These are phyloP conservation scores for Sigmodon hispidus DNA, from an alignment of 2,113 vertebrate genomes.

Conservation along the genomic window DNA sequence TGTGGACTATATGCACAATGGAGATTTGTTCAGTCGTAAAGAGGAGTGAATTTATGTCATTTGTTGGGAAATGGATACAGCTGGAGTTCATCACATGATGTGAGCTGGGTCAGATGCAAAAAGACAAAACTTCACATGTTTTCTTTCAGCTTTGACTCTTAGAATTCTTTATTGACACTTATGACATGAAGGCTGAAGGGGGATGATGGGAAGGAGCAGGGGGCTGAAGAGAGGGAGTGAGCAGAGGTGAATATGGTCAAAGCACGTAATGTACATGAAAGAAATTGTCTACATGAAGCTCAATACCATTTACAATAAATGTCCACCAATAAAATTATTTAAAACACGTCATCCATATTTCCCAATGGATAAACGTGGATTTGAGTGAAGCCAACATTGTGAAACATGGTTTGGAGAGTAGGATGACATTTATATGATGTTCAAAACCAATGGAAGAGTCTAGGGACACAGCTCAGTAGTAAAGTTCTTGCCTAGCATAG, in stretches of 20 bases:
- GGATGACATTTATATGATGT: background rate
- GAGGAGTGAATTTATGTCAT: background rate
- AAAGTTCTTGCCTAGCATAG: background rate
- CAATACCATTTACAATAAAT: background rate
- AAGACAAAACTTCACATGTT: background rate
- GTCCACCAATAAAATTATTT: background rate
- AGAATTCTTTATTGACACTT: background rate
- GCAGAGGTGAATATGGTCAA: background rate
- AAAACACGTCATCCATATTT: constrained; percentile 9
- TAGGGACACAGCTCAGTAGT: background rate
- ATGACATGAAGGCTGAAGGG: background rate
- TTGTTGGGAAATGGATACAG: background rate
- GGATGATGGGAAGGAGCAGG: background rate
- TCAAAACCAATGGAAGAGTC: background rate
- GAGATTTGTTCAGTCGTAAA: background rate
- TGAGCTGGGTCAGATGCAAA: background rate
- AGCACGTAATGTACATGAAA: background rate
- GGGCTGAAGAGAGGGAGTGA: no score
- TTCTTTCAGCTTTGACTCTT: background rate
- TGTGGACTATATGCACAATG: background rate
- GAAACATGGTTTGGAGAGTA: background rate
- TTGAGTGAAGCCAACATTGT: background rate
- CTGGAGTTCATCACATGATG: background rate
- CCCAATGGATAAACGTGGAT: background rate
- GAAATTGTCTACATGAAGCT: background rate